Evolutionary conservation across 1,140 invertebrate species (phyloP).

Genomic region (Philaenus spumarius): DNA sequence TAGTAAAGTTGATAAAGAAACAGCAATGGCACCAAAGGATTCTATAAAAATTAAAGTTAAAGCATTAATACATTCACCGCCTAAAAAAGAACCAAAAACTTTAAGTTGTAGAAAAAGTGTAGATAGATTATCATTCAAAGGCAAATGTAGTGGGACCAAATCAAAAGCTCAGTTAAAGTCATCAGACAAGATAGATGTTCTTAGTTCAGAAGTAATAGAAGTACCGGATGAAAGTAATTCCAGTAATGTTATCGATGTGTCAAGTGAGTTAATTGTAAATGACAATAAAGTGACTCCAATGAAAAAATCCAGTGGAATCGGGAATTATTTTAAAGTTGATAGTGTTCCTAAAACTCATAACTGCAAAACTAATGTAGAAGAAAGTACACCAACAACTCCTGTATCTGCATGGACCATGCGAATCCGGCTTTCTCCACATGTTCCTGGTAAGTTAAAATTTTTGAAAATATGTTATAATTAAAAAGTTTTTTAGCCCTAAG

Average conservation of each 20-base stretch:
- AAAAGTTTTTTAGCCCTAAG: too few species aligned
- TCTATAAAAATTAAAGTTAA: background rate
- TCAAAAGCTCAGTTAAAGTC: background rate
- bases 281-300: background rate
- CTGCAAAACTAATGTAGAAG: background rate
- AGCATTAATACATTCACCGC: background rate
- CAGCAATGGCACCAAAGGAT: background rate
- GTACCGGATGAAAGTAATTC: background rate
- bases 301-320: background rate
- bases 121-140: background rate
- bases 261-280: background rate
- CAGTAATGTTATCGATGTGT: background rate
- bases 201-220: slow-evolving; percentile 7
- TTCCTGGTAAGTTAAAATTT: too few species aligned
- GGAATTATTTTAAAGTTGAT: background rate
- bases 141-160: background rate
- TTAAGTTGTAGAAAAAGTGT: background rate
- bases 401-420: background rate
- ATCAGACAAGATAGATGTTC: slow-evolving; percentile 1
- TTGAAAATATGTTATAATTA: too few species aligned
- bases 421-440: background rate
- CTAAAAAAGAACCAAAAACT: background rate
- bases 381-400: too few species aligned
- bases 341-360: background rate
- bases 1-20: slow-evolving; percentile 12